Percentiles rank a stretch among this genome's conserved stretches.
Evolutionary conservation across 2,888 invertebrate genomes (phyloP).

Genomic region (Lamproptera curius): DNA sequence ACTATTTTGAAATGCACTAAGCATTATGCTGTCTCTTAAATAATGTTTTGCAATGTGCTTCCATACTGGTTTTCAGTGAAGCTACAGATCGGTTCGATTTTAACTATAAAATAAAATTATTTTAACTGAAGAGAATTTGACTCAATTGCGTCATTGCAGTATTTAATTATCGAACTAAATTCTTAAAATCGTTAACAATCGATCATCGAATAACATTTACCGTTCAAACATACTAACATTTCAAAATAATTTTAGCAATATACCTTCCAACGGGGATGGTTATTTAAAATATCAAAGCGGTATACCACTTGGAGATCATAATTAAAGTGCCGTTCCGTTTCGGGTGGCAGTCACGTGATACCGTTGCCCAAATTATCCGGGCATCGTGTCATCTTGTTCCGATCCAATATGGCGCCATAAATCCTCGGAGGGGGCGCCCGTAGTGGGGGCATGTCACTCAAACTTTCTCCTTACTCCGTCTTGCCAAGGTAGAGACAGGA

Average conservation of each 20-base stretch:
- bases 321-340: slow-evolving; percentile 74
- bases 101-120: too few species aligned
- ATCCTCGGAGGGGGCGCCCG: slow-evolving; percentile 62
- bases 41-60: too few species aligned
- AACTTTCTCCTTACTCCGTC: slow-evolving; percentile 78
- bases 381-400: slow-evolving; percentile 78
- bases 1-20: too few species aligned
- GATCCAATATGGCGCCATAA: slow-evolving; percentile 79
- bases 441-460: slow-evolving; percentile 75
- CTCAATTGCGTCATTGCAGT: too few species aligned
- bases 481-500: slow-evolving; percentile 68
- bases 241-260: background rate
- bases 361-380: slow-evolving; percentile 78
- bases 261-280: background rate
- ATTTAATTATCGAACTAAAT: too few species aligned
- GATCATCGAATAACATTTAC: too few species aligned
- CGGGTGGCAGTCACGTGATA: slow-evolving; percentile 68
- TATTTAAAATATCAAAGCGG: slow-evolving; percentile 16
- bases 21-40: too few species aligned
- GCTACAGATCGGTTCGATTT: too few species aligned
- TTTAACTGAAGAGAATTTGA: too few species aligned
- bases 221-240: background rate
- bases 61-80: too few species aligned
- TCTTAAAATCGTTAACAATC: too few species aligned
- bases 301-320: slow-evolving; percentile 55